Conservation (phyloP, 37 sponge, comb jelly and placozoan species). For the Oopsacas minuta region DNA sequence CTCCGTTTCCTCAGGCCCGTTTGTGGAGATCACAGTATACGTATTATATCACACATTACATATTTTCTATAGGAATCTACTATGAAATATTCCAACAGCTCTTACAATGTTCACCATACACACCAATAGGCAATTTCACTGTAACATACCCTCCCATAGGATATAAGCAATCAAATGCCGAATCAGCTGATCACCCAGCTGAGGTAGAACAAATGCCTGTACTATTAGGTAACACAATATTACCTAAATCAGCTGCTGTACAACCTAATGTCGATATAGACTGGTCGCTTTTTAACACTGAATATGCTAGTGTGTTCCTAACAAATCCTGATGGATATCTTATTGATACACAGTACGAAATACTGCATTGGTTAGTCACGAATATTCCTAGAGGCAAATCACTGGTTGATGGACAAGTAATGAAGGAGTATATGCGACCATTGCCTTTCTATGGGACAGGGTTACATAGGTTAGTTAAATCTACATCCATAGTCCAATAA, state of each 20-base stretch:
- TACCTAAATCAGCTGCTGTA: not conserved
- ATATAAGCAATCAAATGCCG: not conserved
- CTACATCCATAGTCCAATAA: no score
- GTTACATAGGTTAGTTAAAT: not conserved
- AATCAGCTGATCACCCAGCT: not conserved
- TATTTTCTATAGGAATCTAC: not conserved
- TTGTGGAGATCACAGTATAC: no score
- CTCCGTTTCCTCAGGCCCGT: no score
- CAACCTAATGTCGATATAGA: not conserved
- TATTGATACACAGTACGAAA: not conserved
- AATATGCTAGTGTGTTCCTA: not conserved
- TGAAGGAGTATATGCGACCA: not conserved
- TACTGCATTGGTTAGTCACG: not conserved
- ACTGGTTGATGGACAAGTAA: not conserved
- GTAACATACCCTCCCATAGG: not conserved
- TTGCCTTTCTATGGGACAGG: conserved; percentile 19
- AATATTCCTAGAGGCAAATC: not conserved
- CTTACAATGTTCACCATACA: not conserved
- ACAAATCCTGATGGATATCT: not conserved
- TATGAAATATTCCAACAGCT: not conserved
- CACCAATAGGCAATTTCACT: not conserved
- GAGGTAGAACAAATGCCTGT: not conserved
- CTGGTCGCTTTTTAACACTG: not conserved
- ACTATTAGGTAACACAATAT: not conserved
- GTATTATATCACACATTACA: no score